Evolutionary conservation across 2,888 invertebrate species (phyloP), one percentile per base, ranked within the genome.

Genomic region (Chrysolina haemoptera): DNA sequence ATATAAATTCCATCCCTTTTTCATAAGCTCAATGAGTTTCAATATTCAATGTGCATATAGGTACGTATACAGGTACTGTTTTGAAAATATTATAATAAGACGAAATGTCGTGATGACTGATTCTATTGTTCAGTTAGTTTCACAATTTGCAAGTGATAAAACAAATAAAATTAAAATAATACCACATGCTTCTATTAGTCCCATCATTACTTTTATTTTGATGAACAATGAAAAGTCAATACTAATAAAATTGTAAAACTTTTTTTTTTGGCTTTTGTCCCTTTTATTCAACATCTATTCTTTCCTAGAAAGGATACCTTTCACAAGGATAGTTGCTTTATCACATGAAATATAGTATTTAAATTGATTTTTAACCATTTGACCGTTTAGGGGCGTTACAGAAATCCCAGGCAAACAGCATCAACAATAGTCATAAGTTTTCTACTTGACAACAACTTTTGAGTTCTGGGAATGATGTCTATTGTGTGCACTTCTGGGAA

Each of bases 321-420:
- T 71, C 63, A 65, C 53, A 48, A 62, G 55, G 66, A 71, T 65
- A 65, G 50, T 59, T 59, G n/a, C 66, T 50, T 65, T 20, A 48
- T 43, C 35, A 35, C 43, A 53, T 35, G 67, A 71, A 68, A 71
- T 71, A 76, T 73, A 59, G 67, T 73, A 68, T 69, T 68, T 75
- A 78, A 78, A 78, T 79, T 79, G 78, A 78, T 78, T 79, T 79
- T 79, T 79, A 79, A 79, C 75, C 75, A 70, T 78, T 75, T 76
- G 75, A 76, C 75, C 77, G 74, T 68, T 74, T 46, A 68, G 71
- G 74, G 80, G 80, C 78, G 78, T 77, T 74, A 22, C 74, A 55
- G 16, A 66, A 70, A 74, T 70, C 67, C 77, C 73, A 78, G 74
- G 73, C 75, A 78, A 77, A 77, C 75, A 76, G 70, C 69, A 46